phyloP scores from a whole-genome alignment of 2,113 vertebrate genomes.

The Lanius collurio region DNA sequence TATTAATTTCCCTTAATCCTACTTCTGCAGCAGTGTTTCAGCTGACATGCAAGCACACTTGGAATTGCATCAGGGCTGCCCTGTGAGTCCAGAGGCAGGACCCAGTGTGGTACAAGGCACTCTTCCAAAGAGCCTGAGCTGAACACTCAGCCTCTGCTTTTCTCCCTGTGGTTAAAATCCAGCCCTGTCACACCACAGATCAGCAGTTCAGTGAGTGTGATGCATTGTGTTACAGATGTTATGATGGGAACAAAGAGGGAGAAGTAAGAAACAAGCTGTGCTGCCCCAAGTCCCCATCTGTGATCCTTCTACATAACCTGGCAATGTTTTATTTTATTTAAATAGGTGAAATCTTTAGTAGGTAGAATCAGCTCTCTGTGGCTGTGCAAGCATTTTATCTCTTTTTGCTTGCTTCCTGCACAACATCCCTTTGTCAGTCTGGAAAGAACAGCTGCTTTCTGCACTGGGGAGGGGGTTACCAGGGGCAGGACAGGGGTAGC shows the following conservation, averaged over 20 bases:
- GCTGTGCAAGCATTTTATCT: not conserved
- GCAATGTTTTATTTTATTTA: not conserved
- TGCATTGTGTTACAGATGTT: not conserved
- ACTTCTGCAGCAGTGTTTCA: not conserved
- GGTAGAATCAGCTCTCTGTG: not conserved
- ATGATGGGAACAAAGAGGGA: not conserved
- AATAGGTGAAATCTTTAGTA: not conserved
- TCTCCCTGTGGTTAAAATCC: not conserved
- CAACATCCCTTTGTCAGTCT: rapidly evolving
- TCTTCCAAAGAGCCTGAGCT: not conserved
- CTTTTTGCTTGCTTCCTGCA: not conserved
- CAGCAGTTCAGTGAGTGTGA: not conserved
- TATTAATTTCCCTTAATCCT: not conserved
- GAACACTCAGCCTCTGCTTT: not conserved
- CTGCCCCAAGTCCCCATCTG: not conserved
- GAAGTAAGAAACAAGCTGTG: not conserved
- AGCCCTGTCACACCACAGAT: not conserved
- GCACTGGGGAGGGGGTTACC: not conserved
- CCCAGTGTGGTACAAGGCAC: not conserved
- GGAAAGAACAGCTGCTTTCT: not conserved
- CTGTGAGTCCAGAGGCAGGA: not conserved
- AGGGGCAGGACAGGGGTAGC: no score
- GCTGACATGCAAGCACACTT: not conserved
- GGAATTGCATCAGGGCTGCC: not conserved
- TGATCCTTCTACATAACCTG: not conserved